Base-by-base conservation (phyloP, 2,113 vertebrate species). In the Reinhardtius hippoglossoides region DNA sequence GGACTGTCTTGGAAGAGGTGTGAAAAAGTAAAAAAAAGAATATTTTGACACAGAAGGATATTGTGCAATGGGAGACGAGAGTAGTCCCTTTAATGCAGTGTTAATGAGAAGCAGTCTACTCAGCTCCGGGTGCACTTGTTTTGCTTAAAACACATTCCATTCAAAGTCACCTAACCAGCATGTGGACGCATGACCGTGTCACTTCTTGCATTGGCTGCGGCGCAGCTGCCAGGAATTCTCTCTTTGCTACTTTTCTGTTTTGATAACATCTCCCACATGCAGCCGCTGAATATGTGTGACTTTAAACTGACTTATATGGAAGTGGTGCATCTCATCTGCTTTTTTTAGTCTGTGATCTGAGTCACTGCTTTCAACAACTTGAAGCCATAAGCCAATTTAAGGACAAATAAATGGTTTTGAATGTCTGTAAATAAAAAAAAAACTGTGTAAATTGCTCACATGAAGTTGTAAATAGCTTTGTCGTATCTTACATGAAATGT, bases 161-260 rank as follows among this genome's bases (percentile, higher is more conserved):
- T 70, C 14, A 84, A 76, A 71, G 68, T 81, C 74, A 85, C 72
- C 76, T 37, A 76, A 83, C 74, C 84, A 88, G 88, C 87, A 91
- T 81, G 76, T 66, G 69, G 78, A 82, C 18, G 40, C 71, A 78
- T 79, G 65, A 87, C 57, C 42, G 1, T 21, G 21, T 72, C 82
- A 62, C 21, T 3, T 57, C 20, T 46, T 21, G 27, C 54, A 35
- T 44, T 21, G 35, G 48, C 67, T 73, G 62, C 61, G 62, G 63
- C 5, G 21, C 46, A 27, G 76, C 56, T 42, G 10, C 27, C 63
- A 66, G 40, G 66, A 81, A 52, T 13, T 35, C 20, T 74, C 16
- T 60, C 48, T 23, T 18, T 35, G 27, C 9, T 52, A 16, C 0
- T 80, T 60, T 31, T 65, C 0, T 3, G 15, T 68, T 68, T 67